Conservation (phyloP, 1,140 invertebrate species). For the Charaxes varanes region DNA sequence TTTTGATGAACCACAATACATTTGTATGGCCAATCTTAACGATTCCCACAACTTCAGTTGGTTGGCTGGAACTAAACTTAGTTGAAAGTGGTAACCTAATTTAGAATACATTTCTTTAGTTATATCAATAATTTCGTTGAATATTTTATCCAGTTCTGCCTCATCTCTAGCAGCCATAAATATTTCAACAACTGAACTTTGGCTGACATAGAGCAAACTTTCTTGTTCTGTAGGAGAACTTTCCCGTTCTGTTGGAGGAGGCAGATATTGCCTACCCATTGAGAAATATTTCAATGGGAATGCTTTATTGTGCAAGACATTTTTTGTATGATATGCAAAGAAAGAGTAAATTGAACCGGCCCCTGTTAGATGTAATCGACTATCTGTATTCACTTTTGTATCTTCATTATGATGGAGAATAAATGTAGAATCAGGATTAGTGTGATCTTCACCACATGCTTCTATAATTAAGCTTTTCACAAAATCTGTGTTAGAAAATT, state of each 20-base stretch:
- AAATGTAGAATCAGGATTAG: conserved; percentile 71
- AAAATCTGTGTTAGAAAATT: conserved; percentile 81
- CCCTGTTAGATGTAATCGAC: conserved; percentile 79
- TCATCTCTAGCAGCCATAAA: conserved; percentile 72
- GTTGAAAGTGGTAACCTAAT: conserved; percentile 77
- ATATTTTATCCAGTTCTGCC: conserved; percentile 56
- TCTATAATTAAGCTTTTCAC: conserved; percentile 79
- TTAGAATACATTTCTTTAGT: conserved; percentile 73
- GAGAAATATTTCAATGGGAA: conserved; percentile 79
- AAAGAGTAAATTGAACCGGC: conserved; percentile 78
- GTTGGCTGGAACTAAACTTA: conserved; percentile 73
- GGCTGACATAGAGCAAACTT: conserved; percentile 77
- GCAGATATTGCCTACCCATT: conserved; percentile 78
- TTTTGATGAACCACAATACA: conserved; percentile 77
- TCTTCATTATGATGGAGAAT: conserved; percentile 73
- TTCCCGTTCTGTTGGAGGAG: conserved; percentile 43
- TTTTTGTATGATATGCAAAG: conserved; percentile 78
- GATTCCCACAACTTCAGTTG: conserved; percentile 77
- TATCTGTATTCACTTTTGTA: conserved; percentile 61
- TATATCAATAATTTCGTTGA: conserved; percentile 64
- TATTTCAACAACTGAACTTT: conserved; percentile 76
- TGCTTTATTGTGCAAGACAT: conserved; percentile 67
- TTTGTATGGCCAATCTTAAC: conserved; percentile 77
- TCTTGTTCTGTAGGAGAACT: conserved; percentile 49
- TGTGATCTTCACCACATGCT: conserved; percentile 77